Evolutionary conservation across 2,888 invertebrate species (phyloP).

Genomic region (Amphipyra berbera): DNA sequence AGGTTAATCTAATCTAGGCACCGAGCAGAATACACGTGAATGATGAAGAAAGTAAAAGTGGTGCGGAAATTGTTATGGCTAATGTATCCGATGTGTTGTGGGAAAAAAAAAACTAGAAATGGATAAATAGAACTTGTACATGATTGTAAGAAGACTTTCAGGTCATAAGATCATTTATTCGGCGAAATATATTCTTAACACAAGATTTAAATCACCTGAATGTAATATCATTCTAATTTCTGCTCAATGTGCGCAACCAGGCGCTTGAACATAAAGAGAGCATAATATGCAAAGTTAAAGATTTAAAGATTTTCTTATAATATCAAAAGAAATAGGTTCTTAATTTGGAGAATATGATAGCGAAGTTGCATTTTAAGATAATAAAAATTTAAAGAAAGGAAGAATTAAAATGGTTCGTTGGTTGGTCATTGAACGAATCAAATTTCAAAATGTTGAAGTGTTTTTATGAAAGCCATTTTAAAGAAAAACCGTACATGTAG

Average conservation of each 20-base stretch:
- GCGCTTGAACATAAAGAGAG: neutral
- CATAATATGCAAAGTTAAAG: neutral
- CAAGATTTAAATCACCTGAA: neutral
- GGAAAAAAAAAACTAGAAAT: conserved; percentile 36
- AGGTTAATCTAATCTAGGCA: conserved; percentile 47
- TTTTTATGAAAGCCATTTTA: conserved; percentile 29
- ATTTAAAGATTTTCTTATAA: conserved; percentile 1
- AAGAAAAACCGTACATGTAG: conserved; percentile 12
- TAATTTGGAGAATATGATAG: conserved; percentile 6
- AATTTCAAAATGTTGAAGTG: conserved; percentile 11
- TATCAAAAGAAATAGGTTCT: conserved; percentile 15
- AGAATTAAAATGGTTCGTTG: conserved; percentile 16
- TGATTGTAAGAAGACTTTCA: neutral
- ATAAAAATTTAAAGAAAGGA: conserved; percentile 7
- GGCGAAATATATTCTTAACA: neutral
- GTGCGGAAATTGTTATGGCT: conserved; percentile 46
- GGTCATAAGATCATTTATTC: too few relatives aligned
- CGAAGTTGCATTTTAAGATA: conserved; percentile 13
- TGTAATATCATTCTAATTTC: neutral
- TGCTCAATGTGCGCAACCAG: neutral
- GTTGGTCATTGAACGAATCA: neutral
- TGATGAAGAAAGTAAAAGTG: conserved; percentile 53
- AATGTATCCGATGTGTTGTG: conserved; percentile 43
- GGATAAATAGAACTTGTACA: conserved; percentile 13
- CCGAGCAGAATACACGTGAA: conserved; percentile 18